These are phyloP conservation scores for Zygothrica quintamaculata DNA, from an alignment of 2,888 invertebrate genomes.

Conservation along the genomic window DNA sequence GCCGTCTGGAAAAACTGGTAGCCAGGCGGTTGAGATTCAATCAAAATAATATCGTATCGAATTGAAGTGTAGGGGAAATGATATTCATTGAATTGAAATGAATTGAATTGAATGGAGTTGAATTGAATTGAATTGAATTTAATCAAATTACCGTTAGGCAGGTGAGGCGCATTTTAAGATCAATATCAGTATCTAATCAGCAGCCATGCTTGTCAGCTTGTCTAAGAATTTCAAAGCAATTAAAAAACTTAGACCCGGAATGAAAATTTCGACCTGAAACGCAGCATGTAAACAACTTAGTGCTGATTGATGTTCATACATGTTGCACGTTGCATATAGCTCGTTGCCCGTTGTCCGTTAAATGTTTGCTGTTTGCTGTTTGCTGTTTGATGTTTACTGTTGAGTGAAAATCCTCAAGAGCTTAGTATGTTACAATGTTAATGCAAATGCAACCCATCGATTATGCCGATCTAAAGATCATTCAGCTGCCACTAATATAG, in stretches of 20 bases:
- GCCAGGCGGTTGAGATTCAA: conserved; percentile 54
- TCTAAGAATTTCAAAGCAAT: conserved; percentile 71
- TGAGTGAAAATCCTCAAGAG: conserved; percentile 51
- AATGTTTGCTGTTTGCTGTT: conserved; percentile 1
- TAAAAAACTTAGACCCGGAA: conserved; percentile 50
- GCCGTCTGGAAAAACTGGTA: conserved; percentile 72
- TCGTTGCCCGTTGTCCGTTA: not conserved
- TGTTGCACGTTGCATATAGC: too few relatives aligned
- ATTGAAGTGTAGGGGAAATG: conserved; percentile 47
- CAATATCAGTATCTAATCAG: conserved; percentile 54
- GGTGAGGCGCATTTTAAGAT: conserved; percentile 54
- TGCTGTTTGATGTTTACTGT: not conserved
- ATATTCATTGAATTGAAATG: too few relatives aligned
- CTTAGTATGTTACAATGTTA: conserved; percentile 23
- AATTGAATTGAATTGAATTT: conserved; percentile 57
- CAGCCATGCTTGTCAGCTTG: conserved; percentile 45
- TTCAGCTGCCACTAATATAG: not conserved
- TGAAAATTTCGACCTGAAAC: conserved; percentile 2
- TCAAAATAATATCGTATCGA: conserved; percentile 60
- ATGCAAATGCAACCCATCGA: conserved; percentile 51
- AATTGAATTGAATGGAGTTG: conserved; percentile 40
- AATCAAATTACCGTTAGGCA: conserved; percentile 71
- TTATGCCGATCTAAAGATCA: conserved; percentile 27
- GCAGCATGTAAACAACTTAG: conserved; percentile 25
- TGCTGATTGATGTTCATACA: conserved; percentile 52